Conservation (phyloP, 2,113 vertebrate genomes). For the Heloderma charlesbogerti region DNA sequence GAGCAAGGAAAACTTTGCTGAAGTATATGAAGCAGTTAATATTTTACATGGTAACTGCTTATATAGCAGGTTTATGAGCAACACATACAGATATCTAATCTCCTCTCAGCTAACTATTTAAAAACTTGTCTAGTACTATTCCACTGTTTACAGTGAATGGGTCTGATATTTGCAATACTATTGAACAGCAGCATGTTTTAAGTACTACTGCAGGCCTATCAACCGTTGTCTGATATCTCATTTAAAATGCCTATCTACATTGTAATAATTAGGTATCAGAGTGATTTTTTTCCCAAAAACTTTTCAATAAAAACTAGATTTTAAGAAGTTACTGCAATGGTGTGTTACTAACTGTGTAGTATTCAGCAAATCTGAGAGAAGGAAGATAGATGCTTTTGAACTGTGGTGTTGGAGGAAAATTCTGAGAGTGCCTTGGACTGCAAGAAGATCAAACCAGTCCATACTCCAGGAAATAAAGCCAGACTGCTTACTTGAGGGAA, state of each 20-base stretch:
- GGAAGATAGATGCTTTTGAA: too few species aligned
- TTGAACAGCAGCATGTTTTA: constrained; percentile 6
- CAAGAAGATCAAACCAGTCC: too few species aligned
- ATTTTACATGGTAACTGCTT: constrained; percentile 26
- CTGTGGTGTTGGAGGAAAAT: too few species aligned
- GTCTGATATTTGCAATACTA: background rate
- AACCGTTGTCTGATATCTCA: background rate
- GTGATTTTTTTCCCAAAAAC: background rate
- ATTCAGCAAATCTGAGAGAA: too few species aligned
- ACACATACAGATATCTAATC: constrained; percentile 14
- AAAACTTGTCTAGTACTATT: constrained; percentile 29
- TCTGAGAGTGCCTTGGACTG: too few species aligned
- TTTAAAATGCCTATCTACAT: background rate
- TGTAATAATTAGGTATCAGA: background rate
- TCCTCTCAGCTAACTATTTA: background rate
- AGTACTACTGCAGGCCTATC: background rate
- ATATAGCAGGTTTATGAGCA: constrained; percentile 4
- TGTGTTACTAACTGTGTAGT: background rate
- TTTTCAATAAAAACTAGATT: background rate
- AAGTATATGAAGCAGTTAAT: constrained; percentile 19
- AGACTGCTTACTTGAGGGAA: too few species aligned
- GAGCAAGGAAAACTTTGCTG: background rate
- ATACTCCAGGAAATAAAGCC: too few species aligned
- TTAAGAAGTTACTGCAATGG: background rate
- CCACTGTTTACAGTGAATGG: constrained; percentile 22